Evolutionary conservation across 2,888 invertebrate genomes (phyloP).

Genomic region (Eurytoma californica): DNA sequence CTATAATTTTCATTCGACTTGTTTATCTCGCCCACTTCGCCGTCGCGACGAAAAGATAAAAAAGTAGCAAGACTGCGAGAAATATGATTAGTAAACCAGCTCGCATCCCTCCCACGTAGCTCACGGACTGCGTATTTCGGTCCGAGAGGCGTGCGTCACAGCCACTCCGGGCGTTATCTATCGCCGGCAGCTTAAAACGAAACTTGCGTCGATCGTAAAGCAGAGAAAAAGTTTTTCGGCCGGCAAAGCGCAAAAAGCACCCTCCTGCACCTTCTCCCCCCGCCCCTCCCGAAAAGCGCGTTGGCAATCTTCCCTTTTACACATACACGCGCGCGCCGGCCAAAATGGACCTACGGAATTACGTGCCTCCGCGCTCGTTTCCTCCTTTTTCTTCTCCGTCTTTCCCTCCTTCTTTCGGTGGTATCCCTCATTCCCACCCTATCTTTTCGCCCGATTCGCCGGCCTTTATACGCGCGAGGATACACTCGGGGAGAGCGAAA

Average conservation of each 20-base stretch:
- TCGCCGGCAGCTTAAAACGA: neutral
- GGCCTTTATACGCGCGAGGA: no score
- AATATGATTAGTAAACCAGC: no score
- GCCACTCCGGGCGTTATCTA: neutral
- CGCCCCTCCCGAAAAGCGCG: neutral
- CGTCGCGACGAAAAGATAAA: no score
- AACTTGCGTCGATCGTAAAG: slow-evolving; percentile 5
- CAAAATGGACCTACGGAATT: slow-evolving; percentile 17
- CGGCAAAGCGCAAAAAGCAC: neutral
- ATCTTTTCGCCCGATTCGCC: slow-evolving; percentile 1
- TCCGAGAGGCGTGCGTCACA: neutral
- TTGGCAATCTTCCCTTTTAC: slow-evolving; percentile 27
- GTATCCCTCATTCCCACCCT: neutral
- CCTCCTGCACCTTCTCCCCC: neutral
- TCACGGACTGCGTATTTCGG: no score
- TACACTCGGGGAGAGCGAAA: neutral
- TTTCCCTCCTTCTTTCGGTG: no score
- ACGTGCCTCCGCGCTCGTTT: neutral
- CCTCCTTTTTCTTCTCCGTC: no score
- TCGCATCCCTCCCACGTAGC: no score
- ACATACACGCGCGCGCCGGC: neutral
- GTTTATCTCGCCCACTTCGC: no score
- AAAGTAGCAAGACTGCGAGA: no score
- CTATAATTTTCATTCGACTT: no score
- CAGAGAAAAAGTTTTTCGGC: slow-evolving; percentile 1